phyloP scores from a whole-genome alignment of 2,797 vertebrate genomes.

The Bryconaethiops microstoma region DNA sequence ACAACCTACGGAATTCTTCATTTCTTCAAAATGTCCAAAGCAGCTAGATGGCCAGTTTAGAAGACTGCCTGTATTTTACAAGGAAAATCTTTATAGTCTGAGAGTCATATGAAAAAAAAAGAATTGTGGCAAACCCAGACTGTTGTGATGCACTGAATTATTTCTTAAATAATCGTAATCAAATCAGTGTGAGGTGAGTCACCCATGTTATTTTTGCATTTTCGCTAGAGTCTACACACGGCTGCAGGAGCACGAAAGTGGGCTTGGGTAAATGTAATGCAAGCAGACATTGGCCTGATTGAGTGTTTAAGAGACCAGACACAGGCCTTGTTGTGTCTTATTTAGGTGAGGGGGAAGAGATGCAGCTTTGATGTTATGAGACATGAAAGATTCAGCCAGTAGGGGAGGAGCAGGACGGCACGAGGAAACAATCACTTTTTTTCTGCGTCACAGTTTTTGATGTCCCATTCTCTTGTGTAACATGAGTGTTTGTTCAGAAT shows the following conservation, averaged over 20 bases:
- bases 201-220: constrained; percentile 56
- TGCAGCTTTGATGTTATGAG: constrained; percentile 14
- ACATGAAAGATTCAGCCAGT: constrained; percentile 12
- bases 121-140: not conserved
- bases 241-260: constrained; percentile 38
- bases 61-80: too few species aligned
- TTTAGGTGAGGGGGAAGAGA: constrained; percentile 27
- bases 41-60: too few species aligned
- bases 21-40: too few species aligned
- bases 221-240: constrained; percentile 51
- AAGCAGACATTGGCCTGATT: constrained; percentile 36
- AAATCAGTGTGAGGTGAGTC: not conserved
- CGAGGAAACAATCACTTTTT: constrained; percentile 2
- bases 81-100: too few species aligned
- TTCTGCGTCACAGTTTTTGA: not conserved
- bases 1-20: too few species aligned
- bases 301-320: constrained; percentile 51
- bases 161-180: not conserved
- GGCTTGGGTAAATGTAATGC: constrained; percentile 56
- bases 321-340: constrained; percentile 4
- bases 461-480: not conserved
- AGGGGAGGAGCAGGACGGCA: not conserved
- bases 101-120: too few species aligned
- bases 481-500: constrained; percentile 1
- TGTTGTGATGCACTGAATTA: not conserved